Conservation (phyloP, 2,797 vertebrate species). For the Centropyge bicolor region DNA sequence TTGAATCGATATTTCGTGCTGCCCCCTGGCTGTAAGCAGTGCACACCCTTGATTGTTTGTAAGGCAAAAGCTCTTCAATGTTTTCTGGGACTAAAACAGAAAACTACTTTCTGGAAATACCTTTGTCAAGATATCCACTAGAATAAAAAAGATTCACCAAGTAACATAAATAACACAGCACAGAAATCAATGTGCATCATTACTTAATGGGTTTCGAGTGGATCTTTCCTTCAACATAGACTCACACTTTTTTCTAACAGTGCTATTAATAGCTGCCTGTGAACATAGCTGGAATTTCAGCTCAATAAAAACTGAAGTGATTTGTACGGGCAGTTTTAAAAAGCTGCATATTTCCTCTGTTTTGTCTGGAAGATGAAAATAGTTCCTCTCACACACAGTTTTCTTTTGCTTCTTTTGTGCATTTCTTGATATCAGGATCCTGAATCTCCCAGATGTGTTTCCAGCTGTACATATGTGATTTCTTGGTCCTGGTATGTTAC, state of each 20-base stretch:
- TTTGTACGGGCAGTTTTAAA: constrained; percentile 12
- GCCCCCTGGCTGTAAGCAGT: not conserved
- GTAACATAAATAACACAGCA: not conserved
- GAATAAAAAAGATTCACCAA: not conserved
- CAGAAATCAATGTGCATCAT: not conserved
- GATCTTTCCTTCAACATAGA: not conserved
- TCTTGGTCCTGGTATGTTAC: constrained; percentile 6
- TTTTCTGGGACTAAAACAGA: not conserved
- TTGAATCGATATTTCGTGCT: not conserved
- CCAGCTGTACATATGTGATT: constrained; percentile 36
- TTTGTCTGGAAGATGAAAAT: constrained; percentile 57
- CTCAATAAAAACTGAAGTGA: constrained; percentile 8
- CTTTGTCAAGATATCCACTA: not conserved
- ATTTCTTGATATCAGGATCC: not conserved
- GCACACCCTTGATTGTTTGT: not conserved
- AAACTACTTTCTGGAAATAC: not conserved
- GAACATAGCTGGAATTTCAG: constrained; percentile 20
- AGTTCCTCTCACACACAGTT: constrained; percentile 12
- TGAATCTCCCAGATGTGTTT: constrained; percentile 21
- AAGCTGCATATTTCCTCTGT: constrained; percentile 46
- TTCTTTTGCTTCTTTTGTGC: not conserved
- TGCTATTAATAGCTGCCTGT: constrained; percentile 36
- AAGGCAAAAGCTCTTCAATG: not conserved
- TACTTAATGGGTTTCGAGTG: not conserved
- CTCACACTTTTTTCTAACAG: not conserved